These are phyloP conservation scores for Chlorospingus flavigularis DNA, from an alignment of 2,797 vertebrate species.

Conservation along the genomic window DNA sequence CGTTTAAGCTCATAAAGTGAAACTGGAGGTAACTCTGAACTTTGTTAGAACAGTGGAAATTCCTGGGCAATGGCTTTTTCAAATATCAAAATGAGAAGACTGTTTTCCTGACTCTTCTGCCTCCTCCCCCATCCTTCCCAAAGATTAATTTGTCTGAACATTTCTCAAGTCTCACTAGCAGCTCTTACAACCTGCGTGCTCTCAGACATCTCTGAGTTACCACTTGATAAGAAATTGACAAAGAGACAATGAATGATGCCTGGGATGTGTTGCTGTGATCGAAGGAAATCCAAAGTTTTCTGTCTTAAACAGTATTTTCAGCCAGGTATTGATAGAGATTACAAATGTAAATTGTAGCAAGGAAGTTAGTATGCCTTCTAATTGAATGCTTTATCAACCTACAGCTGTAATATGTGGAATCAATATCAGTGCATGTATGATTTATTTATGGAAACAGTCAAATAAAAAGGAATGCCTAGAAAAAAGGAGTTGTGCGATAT, in stretches of 20 bases:
- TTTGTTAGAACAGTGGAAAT: neutral
- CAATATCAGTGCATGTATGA: neutral
- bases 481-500: neutral
- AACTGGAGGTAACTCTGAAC: neutral
- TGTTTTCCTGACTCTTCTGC: neutral
- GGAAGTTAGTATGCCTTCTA: neutral
- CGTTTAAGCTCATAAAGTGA: neutral
- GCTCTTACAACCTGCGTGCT: neutral
- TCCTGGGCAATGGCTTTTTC: neutral
- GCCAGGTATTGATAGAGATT: neutral
- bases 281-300: neutral
- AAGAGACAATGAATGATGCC: neutral
- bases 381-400: neutral
- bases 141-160: neutral
- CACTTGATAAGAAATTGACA: neutral
- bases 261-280: neutral
- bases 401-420: neutral
- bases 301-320: neutral
- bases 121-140: neutral
- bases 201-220: neutral
- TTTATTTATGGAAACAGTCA: slow-evolving; percentile 28
- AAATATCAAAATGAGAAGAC: neutral
- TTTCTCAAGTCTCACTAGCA: neutral
- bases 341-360: neutral
- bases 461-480: neutral